Base-by-base conservation (phyloP, 2,888 invertebrate genomes). In the Strigamia transsilvanica region DNA sequence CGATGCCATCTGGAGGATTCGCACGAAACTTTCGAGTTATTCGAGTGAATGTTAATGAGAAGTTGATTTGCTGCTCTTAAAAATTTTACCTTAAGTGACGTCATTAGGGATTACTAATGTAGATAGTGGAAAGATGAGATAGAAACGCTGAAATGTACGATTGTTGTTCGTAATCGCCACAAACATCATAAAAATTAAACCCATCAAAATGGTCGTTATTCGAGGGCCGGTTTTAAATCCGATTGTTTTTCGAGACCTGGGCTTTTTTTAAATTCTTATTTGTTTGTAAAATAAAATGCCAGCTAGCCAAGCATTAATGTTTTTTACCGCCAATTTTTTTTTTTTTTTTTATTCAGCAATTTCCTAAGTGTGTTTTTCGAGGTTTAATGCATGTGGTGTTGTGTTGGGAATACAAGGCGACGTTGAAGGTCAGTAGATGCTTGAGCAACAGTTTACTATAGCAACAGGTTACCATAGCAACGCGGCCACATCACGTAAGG, bases 401-500 rank as follows among this genome's bases (percentile, higher is more conserved):
- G 73, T 32, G 73, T 12, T 73, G 73, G 73, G 32, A 73, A 73
- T 32, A 15, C 32, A 27, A 73, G 32, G 73, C 61, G n/a, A n/a
- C 73, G 27, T 27, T 12, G 73, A 73, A 73, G 73, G 73, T 73
- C 73, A 56, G 56, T 73, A 73, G 73, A 73, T 73, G 73, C 73
- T 73, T 73, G 73, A 79, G 79, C 79, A 79, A 79, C 79, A 79
- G 79, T 38, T 79, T 79, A 42, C 79, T 42, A 79, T n/a, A 42
- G 79, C 79, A 79, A 79, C 79, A 79, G 79, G 79, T 79, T 42
- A 42, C 42, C 79, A 79, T 79, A 79, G 79, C 79, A 79, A 79
- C 79, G 42, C n/a, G 12, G 78, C 21, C 61, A 21, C 61, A 66
- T 21, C 21, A 21, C 23, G 61, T 18, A 18, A 66, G 73, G 23